These are phyloP conservation scores for Sterna hirundo DNA, from an alignment of 2,113 vertebrate species.

Conservation along the genomic window DNA sequence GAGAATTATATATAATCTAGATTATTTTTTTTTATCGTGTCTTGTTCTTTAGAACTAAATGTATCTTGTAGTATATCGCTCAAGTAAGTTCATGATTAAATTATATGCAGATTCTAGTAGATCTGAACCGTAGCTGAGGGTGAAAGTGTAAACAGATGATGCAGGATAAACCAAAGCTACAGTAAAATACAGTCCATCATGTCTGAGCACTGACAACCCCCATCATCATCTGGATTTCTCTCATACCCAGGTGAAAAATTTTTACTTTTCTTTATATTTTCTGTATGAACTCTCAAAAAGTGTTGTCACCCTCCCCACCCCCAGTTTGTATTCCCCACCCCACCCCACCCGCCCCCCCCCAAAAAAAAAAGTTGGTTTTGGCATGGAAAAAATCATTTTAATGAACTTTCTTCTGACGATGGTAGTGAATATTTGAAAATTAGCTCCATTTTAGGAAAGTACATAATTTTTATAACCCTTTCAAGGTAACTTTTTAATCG, in stretches of 20 bases:
- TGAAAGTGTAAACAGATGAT: not conserved
- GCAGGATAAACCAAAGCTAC: not conserved
- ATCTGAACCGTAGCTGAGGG: not conserved
- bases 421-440: not conserved
- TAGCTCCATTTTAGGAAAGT: not conserved
- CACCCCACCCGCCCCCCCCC: no score
- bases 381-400: not conserved
- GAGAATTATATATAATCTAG: not conserved
- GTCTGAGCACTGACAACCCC: not conserved
- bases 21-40: not conserved
- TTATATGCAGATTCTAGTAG: not conserved
- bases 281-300: not conserved
- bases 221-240: not conserved
- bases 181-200: not conserved
- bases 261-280: not conserved
- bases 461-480: rapidly evolving
- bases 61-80: not conserved
- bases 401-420: not conserved
- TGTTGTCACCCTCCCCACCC: rapidly evolving
- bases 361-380: not conserved
- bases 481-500: not conserved
- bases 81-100: not conserved
- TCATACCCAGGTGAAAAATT: not conserved
- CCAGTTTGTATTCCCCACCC: rapidly evolving
- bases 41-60: not conserved